Evolutionary conservation across 2,113 vertebrate genomes (phyloP).

Genomic region (Spizaetus ornatus): DNA sequence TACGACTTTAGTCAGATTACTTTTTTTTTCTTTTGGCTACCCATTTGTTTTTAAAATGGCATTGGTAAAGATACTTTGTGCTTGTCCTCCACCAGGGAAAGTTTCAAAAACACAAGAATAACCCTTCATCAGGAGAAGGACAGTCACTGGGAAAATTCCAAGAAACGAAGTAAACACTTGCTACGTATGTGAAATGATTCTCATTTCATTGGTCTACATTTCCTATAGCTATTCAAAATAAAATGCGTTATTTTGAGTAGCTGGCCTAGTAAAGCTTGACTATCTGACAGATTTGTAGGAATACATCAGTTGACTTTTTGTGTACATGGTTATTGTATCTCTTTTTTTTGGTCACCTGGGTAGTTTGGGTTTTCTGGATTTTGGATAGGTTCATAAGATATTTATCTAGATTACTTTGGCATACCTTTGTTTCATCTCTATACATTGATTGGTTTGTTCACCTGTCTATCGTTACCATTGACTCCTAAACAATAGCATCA

Average conservation of each 20-base stretch:
- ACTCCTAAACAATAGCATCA: not conserved
- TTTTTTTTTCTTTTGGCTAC: not conserved
- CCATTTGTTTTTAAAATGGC: not conserved
- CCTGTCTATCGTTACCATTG: not conserved
- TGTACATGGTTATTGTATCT: not conserved
- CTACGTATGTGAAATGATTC: not conserved
- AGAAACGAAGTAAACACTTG: not conserved
- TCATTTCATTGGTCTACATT: fast-evolving
- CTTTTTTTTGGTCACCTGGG: not conserved
- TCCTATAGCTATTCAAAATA: not conserved
- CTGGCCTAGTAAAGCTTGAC: not conserved
- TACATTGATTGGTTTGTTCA: not conserved
- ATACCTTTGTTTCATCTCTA: not conserved
- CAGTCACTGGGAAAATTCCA: not conserved
- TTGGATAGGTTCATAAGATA: not conserved
- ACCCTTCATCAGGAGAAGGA: not conserved
- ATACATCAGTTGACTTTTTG: not conserved
- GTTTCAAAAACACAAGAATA: not conserved
- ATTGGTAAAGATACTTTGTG: not conserved
- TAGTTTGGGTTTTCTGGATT: not conserved
- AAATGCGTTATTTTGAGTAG: not conserved
- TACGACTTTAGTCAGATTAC: not conserved
- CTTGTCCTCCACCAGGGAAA: not conserved
- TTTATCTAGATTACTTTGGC: not conserved
- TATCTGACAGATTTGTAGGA: not conserved